These are phyloP conservation scores for Helicoverpa zea DNA, from an alignment of 1,140 invertebrate genomes.

Conservation along the genomic window DNA sequence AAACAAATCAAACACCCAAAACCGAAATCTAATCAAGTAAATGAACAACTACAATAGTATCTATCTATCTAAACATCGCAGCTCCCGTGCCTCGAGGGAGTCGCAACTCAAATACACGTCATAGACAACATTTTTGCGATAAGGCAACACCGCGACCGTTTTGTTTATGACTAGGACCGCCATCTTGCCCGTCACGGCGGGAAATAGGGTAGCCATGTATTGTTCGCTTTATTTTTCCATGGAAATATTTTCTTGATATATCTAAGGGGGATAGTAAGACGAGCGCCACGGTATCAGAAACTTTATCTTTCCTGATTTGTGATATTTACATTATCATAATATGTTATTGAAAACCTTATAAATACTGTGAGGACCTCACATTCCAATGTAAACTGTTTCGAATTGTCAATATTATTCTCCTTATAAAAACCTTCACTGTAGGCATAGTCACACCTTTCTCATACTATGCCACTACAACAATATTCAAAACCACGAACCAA, in stretches of 20 bases:
- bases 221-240: conserved; percentile 33
- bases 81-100: conserved; percentile 58
- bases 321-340: no score
- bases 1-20: conserved; percentile 22
- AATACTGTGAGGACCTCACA: no score
- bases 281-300: no score
- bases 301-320: no score
- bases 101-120: conserved; percentile 64
- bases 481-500: not conserved
- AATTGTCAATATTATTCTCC: no score
- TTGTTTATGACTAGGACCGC: conserved; percentile 65
- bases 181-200: conserved; percentile 56
- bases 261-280: conserved; percentile 9
- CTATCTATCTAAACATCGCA: conserved; percentile 39
- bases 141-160: conserved; percentile 63
- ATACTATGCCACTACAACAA: not conserved
- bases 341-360: no score
- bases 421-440: no score
- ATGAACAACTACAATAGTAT: conserved; percentile 43
- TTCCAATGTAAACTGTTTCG: no score
- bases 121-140: conserved; percentile 69
- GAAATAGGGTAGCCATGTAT: conserved; percentile 49
- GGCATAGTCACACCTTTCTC: no score
- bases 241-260: conserved; percentile 39
- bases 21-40: conserved; percentile 33